Conservation (phyloP, 1,140 invertebrate species). For the Pectinophora gossypiella region DNA sequence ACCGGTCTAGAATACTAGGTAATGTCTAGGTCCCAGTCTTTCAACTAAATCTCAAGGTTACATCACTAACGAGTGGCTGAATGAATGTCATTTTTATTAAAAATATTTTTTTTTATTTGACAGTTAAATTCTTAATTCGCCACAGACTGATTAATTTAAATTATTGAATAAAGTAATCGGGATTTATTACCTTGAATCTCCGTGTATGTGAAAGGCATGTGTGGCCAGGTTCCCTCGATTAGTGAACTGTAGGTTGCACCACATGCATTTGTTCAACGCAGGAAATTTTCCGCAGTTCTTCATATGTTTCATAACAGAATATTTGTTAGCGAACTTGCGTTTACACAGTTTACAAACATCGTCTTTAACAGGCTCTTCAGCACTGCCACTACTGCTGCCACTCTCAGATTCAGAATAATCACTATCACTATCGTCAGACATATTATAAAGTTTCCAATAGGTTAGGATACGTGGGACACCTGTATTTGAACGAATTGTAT, state of each 20-base stretch:
- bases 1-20: no score
- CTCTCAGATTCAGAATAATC: no score
- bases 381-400: no score
- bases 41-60: background rate
- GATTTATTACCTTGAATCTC: constrained; percentile 10
- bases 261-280: constrained; percentile 14
- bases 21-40: background rate
- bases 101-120: no score
- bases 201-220: background rate
- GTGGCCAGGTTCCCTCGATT: constrained; percentile 20
- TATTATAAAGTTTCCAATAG: no score
- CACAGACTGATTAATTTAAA: no score
- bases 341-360: background rate
- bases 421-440: no score
- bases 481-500: no score
- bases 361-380: no score
- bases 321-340: background rate
- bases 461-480: no score
- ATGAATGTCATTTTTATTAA: background rate
- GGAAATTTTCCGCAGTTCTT: background rate
- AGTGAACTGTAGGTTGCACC: constrained; percentile 27
- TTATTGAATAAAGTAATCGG: constrained; percentile 9
- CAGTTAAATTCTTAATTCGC: no score
- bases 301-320: background rate
- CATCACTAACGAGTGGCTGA: background rate